Evolutionary conservation across 2,888 invertebrate genomes (phyloP).

Genomic region (Theretra japonica): DNA sequence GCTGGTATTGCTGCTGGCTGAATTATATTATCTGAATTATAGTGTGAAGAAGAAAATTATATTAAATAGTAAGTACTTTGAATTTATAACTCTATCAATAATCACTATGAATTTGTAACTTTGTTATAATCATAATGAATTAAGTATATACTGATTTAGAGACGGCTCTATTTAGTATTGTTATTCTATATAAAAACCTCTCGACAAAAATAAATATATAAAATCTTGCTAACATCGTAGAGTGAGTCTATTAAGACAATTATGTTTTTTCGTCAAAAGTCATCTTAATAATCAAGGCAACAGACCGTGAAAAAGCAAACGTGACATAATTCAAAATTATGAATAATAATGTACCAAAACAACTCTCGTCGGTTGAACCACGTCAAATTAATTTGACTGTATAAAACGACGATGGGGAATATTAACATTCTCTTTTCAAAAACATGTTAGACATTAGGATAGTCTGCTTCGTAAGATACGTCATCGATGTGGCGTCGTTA

Average conservation of each 20-base stretch:
- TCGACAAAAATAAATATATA: no score
- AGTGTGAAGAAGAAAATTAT: neutral
- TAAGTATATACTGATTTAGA: no score
- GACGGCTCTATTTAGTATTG: no score
- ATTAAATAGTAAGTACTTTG: no score
- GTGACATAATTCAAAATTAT: neutral
- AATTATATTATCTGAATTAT: neutral
- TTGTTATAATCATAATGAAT: no score
- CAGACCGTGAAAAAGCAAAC: neutral
- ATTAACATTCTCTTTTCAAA: neutral
- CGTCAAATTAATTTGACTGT: neutral
- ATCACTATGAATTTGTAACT: no score
- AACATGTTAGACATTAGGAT: neutral
- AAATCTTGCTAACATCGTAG: no score
- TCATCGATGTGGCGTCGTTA: neutral
- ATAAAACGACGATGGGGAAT: neutral
- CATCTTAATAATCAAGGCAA: neutral
- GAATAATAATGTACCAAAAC: conserved; percentile 3
- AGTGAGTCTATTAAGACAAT: no score
- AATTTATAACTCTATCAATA: no score
- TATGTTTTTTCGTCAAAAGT: neutral
- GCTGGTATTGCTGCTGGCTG: no score
- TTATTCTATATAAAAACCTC: no score
- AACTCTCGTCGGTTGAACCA: neutral
- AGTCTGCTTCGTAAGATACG: neutral